Base-by-base conservation (phyloP, 2,797 vertebrate genomes). In the Tapera naevia region DNA sequence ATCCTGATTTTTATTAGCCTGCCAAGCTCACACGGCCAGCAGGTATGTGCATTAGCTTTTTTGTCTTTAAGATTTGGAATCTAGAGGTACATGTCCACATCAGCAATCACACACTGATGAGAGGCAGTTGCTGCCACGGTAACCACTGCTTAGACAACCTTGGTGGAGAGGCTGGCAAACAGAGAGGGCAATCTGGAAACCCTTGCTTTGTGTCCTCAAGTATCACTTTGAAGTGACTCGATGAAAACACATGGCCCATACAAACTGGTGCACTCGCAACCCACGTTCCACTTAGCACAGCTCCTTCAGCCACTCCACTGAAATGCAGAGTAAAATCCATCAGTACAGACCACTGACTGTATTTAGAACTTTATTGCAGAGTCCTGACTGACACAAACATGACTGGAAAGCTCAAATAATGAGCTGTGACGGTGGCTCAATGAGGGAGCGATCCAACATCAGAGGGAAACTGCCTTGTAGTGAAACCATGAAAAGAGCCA, bases 21-120 rank as follows among this genome's bases (percentile, higher is more conserved):
- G 58, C 58, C 30, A 30, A 73, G 61, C 73, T 41, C 86, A 58
- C 35, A 48, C 6, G 23, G 46, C 22, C 23, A 24, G 24, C 12
- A 48, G 22, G 11, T 48, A 24, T 11, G 21, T 21, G 16, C n/a
- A 6, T 57, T 22, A 45, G 27, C 17, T 43, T 71, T 60, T 22
- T 43, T 33, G 1, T 13, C 73, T 62, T 30, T 28, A 48, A 67
- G 62, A 45, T 58, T 79, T 60, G 45, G 28, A 33, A 73, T 78
- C 74, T 18, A 2, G 4, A 28, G 0, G 1, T 13, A 6, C 0
- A 0, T 35, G 53, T 35, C 41, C 70, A 41, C 76, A 69, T 5
- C 9, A 23, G 21, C 39, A 43, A 14, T 5, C 0, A 0, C 11
- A 11, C 45, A 67, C 56, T 8, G 71, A 9, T 41, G 1, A 8